phyloP scores from a whole-genome alignment of 2,888 invertebrate genomes.

The Crocallis elinguaria region DNA sequence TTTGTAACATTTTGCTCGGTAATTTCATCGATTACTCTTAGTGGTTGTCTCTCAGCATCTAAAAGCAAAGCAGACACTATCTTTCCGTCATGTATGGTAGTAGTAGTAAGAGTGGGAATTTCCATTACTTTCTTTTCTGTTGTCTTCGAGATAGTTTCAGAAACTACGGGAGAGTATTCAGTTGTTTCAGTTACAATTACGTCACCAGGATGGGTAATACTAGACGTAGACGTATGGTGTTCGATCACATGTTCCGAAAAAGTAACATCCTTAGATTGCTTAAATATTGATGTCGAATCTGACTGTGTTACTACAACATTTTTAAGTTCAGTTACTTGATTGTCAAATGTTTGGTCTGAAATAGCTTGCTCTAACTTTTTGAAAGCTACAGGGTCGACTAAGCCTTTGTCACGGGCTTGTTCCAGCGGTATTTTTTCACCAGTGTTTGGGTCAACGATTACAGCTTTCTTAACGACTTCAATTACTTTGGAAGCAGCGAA shows the following conservation, averaged over 20 bases:
- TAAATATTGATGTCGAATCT: slow-evolving; percentile 12
- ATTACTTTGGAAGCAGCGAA: slow-evolving; percentile 88
- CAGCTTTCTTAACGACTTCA: slow-evolving; percentile 85
- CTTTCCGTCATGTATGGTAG: slow-evolving; percentile 56
- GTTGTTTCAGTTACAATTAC: slow-evolving; percentile 42
- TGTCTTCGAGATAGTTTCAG: slow-evolving; percentile 41
- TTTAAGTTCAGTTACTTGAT: slow-evolving; percentile 20
- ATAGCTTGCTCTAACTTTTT: slow-evolving; percentile 47
- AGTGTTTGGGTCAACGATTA: slow-evolving; percentile 89
- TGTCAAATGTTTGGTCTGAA: slow-evolving; percentile 38
- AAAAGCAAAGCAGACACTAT: slow-evolving; percentile 69
- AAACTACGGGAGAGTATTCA: slow-evolving; percentile 46
- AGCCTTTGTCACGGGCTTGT: slow-evolving; percentile 88
- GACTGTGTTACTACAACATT: slow-evolving; percentile 19
- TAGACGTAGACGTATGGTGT: slow-evolving; percentile 23
- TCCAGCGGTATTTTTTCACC: slow-evolving; percentile 90
- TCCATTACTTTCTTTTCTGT: slow-evolving; percentile 48
- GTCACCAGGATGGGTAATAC: slow-evolving; percentile 14
- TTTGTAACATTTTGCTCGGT: slow-evolving; percentile 76
- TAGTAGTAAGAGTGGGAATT: slow-evolving; percentile 36
- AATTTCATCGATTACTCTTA: slow-evolving; percentile 77
- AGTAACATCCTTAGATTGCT: slow-evolving; percentile 33
- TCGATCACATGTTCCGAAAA: slow-evolving; percentile 54
- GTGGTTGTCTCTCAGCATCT: slow-evolving; percentile 76
- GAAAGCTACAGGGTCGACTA: slow-evolving; percentile 81